Evolutionary conservation across 1,140 invertebrate genomes (phyloP).

Genomic region (Helicoverpa armigera): DNA sequence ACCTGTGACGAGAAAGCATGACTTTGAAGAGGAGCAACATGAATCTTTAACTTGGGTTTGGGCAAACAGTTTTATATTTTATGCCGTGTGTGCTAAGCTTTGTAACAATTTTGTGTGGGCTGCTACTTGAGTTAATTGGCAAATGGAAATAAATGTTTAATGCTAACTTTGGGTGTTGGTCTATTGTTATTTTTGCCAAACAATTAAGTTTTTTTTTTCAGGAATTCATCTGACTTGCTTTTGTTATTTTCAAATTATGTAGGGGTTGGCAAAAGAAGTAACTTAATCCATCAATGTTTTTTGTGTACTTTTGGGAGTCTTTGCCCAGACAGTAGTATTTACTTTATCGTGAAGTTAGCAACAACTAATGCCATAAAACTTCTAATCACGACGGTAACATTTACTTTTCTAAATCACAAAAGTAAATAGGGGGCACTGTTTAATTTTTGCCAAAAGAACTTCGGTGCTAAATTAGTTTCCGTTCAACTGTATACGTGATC

Average conservation of each 20-base stretch:
- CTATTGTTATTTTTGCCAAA: neutral
- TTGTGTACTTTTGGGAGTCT: neutral
- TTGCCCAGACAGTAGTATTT: neutral
- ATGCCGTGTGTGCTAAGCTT: neutral
- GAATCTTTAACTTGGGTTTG: slow-evolving; percentile 64
- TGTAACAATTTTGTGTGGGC: slow-evolving; percentile 6
- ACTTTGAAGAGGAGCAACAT: slow-evolving; percentile 60
- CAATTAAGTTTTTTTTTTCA: no score
- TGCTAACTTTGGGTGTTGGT: neutral
- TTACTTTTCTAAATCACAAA: slow-evolving; percentile 41
- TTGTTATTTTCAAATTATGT: no score
- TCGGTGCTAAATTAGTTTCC: slow-evolving; percentile 78
- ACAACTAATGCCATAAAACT: neutral
- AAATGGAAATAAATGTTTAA: slow-evolving; percentile 1
- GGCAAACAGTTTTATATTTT: slow-evolving; percentile 57
- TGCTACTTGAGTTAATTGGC: slow-evolving; percentile 4
- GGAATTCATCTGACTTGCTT: no score
- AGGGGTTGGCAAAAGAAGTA: no score
- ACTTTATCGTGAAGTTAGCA: neutral
- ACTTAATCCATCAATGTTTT: no score
- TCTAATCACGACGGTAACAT: neutral
- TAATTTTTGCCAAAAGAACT: slow-evolving; percentile 72
- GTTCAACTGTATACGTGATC: slow-evolving; percentile 76
- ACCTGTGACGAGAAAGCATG: slow-evolving; percentile 57
- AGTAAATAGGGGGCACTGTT: slow-evolving; percentile 55